Evolutionary conservation across 1,140 invertebrate genomes (phyloP), one percentile per base, ranked within the genome.

Genomic region (Drosophila malerkotliana): DNA sequence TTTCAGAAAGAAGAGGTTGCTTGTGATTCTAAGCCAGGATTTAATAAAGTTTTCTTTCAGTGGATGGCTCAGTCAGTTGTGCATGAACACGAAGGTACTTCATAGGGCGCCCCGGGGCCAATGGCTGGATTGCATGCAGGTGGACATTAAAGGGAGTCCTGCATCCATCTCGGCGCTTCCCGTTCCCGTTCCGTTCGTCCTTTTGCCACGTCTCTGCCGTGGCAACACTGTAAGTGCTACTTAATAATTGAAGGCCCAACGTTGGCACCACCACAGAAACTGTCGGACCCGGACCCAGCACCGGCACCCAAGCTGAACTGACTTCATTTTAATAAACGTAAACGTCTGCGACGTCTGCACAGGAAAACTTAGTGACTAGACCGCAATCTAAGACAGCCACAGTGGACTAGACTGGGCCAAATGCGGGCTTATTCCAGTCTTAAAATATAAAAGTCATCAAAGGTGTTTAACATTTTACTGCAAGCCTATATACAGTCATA

Each of bases 51-150:
- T 15, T 49, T 61, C 3, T 32, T 1, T 4, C 32, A 63, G 63
- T 66, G 63, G 24, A 67, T 55, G 62, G 47, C 45, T 47, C 59
- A 67, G 59, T 26, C 34, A 48, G 66, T 63, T 14, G 49, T 18
- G 51, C 51, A 69, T 47, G 41, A 67, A 37, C 49, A 69, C 47
- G 47, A 30, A 68, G 66, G 69, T 56, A 74, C 73, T 77, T 55
- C 37, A 71, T 28, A 48, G 63, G 79, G 49, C 79, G 47, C 61
- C 66, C 8, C 32, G 62, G 57, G 79, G 79, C 78, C 47, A 81
- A 81, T 82, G 79, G 62, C 76, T 67, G 51, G 45, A 72, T 81
- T 82, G 79, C 79, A 81, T 81, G 79, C 79, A 73, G 76, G 74
- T 59, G 73, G 62, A 77, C 74, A 47, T 47, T 81, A 69, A 81